Evolutionary conservation across 2,113 vertebrate species (phyloP), one percentile per base, ranked within the genome.

Genomic region (Oceanodroma tethys): DNA sequence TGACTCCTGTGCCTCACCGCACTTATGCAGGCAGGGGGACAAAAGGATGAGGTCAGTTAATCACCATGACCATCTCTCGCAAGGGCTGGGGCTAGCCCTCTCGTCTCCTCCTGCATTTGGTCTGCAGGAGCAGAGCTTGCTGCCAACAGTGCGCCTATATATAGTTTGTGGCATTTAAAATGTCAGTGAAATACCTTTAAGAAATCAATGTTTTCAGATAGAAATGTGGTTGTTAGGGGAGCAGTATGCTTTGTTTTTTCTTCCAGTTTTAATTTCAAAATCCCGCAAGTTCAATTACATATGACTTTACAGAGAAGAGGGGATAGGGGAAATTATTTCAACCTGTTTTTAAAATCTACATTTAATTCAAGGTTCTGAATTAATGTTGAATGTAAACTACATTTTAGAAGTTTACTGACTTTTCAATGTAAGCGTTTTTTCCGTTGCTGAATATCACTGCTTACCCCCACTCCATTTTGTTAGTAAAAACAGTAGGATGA

Each of bases 51-150:
- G 22, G 45, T 60, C 45, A 58, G 5, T 42, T 4, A 29, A 30
- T 84, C 19, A 29, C 40, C 1, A 0, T 30, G 34, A 22, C 16
- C 20, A 27, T 30, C 45, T 62, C 53, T 70, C 1, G 0, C 4
- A 40, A 66, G 70, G 27, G 45, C 30, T 34, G 8, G 3, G 48
- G 16, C 1, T 13, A 66, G 16, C 17, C 13, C 36, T 91, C 55
- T 66, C 4, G 0, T 52, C 34, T 29, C 59, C 29, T 43, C 29
- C 6, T 34, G 34, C 10, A 0, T 34, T 66, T 74, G 38, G 8
- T 40, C 34, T 68, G 21, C 32, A 48, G 40, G 38, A 71, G 18
- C 9, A 43, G 34, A 81, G 62, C 32, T 79, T 79, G 43, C 90
- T 60, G 40, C 48, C 30, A 53, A 3, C 14, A 19, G 14, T 22